Evolutionary conservation across 1,140 invertebrate genomes (phyloP), one percentile per base, ranked within the genome.

Genomic region (Drosophila arawakana): DNA sequence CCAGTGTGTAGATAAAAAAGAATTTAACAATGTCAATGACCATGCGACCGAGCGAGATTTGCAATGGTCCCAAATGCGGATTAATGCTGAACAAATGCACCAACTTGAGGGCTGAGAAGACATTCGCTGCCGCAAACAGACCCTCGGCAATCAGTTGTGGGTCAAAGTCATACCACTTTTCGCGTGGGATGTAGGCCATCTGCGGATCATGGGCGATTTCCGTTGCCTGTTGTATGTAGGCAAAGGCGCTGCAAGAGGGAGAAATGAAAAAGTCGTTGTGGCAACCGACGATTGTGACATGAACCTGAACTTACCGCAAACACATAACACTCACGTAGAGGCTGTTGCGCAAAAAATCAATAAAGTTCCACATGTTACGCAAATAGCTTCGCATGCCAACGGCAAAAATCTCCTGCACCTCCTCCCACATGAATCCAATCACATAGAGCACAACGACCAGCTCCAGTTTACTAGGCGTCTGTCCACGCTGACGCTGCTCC

Each of bases 301-400:
- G 49, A 55, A 63, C 35, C 41, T 58, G 55, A 63, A 76, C 84
- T 81, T 61, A 93, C 80, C 98, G 93, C 10, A 98, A 93, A 30
- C 96, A 92, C 7, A 95, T 95, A 7, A 97, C 97, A 3, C 95
- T 94, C 15, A 97, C 94, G 91, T 98, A 99, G 0, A 98, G 93
- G 2, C 95, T 95, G 92, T 98, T 98, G 49, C 97, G 95, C 1
- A 96, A 96, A 82, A 98, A 98, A 93, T 99, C 98, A 69, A 99
- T 97, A 89, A 98, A 97, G 91, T 99, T 99, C 98, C 98, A 99
- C 95, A 98, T 96, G 91, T 99, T 97, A 3, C 96, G 93, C 9
- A 98, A 94, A 91, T 99, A 99, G 0, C 95, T 95, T 15, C 95
- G 94, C 34, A 98, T 94, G 18, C 98, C 98, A 82, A 97, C 95